phyloP scores from a whole-genome alignment of 2,113 vertebrate genomes.

The Sisor rabdophorus region DNA sequence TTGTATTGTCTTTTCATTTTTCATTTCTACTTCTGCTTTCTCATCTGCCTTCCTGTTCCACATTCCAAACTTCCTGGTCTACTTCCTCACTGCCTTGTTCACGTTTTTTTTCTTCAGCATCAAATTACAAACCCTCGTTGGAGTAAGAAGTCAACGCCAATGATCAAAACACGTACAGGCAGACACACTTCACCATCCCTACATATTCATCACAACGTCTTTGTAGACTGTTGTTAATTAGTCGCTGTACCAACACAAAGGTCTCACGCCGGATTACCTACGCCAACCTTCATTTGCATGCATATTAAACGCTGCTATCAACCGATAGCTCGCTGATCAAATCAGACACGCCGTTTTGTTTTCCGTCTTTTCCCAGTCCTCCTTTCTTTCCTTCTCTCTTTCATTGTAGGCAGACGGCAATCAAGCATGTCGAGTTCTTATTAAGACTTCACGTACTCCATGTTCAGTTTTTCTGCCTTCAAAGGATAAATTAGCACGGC shows the following conservation, averaged over 20 bases:
- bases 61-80: neutral
- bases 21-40: neutral
- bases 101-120: neutral
- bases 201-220: conserved; percentile 77
- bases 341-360: conserved; percentile 49
- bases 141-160: conserved; percentile 57
- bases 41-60: neutral
- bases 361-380: conserved; percentile 14
- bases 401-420: conserved; percentile 18
- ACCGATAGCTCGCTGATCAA: conserved; percentile 51
- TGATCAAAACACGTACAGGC: conserved; percentile 70
- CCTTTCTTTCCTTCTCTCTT: conserved; percentile 20
- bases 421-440: conserved; percentile 14
- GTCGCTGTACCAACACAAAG: conserved; percentile 68
- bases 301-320: conserved; percentile 48
- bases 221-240: conserved; percentile 76
- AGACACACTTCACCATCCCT: conserved; percentile 54
- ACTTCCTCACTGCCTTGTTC: neutral
- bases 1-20: neutral
- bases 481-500: conserved; percentile 5
- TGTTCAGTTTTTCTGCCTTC: conserved; percentile 14
- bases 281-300: conserved; percentile 60
- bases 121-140: neutral
- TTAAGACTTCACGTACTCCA: conserved; percentile 39
- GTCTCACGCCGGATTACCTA: conserved; percentile 61